phyloP scores from a whole-genome alignment of 1,140 invertebrate species.

The Drosophila varians region DNA sequence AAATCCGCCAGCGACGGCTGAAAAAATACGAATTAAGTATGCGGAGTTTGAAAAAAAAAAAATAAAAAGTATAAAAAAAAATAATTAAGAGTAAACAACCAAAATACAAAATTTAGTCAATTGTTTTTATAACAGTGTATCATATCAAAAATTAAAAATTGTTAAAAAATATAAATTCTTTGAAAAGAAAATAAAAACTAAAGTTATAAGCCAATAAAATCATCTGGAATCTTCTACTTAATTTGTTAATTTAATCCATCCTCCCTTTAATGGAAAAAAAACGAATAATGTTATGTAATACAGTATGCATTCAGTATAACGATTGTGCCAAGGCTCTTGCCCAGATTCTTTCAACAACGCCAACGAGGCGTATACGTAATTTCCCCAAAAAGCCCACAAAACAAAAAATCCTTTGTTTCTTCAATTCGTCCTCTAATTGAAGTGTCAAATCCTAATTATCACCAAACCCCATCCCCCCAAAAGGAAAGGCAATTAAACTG shows the following conservation, averaged over 20 bases:
- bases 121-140: not conserved
- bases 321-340: not conserved
- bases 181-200: not conserved
- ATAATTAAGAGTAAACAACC: too few relatives aligned
- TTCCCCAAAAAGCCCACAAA: not conserved
- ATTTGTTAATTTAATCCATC: too few relatives aligned
- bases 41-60: not conserved
- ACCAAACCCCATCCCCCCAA: not conserved
- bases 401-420: conserved; percentile 18
- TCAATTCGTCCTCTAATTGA: conserved; percentile 27
- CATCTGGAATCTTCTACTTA: too few relatives aligned
- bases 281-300: conserved; percentile 1
- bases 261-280: not conserved
- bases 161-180: not conserved
- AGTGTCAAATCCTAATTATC: conserved; percentile 47
- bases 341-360: too few relatives aligned
- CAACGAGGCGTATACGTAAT: conserved; percentile 19
- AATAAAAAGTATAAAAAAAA: not conserved
- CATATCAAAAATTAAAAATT: not conserved
- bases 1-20: conserved; percentile 3
- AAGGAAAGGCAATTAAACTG: conserved; percentile 55
- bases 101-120: too few relatives aligned
- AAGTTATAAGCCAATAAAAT: too few relatives aligned
- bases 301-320: not conserved
- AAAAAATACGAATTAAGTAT: conserved; percentile 9